Evolutionary conservation across 2,113 vertebrate genomes (phyloP), one percentile per base, ranked within the genome.

Genomic region (Plotosus lineatus): DNA sequence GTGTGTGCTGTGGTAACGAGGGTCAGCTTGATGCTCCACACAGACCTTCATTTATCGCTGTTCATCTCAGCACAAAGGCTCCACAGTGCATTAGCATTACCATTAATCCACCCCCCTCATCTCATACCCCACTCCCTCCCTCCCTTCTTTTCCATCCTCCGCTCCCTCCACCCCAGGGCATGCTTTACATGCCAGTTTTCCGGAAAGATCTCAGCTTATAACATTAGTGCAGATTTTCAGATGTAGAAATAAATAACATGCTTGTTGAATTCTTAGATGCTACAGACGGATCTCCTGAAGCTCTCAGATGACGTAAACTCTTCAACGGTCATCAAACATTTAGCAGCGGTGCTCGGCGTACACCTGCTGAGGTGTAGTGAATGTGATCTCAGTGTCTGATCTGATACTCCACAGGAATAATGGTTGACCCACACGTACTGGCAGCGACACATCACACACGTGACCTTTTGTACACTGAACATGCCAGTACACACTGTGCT

Each of bases 61-160:
- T 60, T 38, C 42, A 80, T 84, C 74, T 84, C 33, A 31, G 36
- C 66, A 77, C 74, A 79, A 38, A 79, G 73, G 44, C 80, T 66
- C 61, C 77, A 79, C 76, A 82, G 80, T 82, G 76, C 61, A 82
- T 79, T 81, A 78, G 46, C 66, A 42, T 82, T 72, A 63, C 19
- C 68, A 15, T 68, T 79, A 79, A 74, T 68, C 60, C 38, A 74
- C 75, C 60, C 38, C 75, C 48, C 38, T 78, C 46, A 61, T 75
- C 60, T 48, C 31, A 21, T 60, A 74, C n/a, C 60, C 51, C 21
- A 12, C 53, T n/a, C 48, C 68, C 21, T 11, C 73, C 38, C 21
- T 9, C 53, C 14, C 42, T 40, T 23, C 17, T 6, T 1, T 1
- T 36, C 19, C 19, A 15, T 26, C 44, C 68, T 48, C 42, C 15